Percentiles rank a stretch among this genome's conserved stretches.
Evolutionary conservation across 2,797 vertebrate species (phyloP).

Genomic region (Spinibarbus caldwelli): DNA sequence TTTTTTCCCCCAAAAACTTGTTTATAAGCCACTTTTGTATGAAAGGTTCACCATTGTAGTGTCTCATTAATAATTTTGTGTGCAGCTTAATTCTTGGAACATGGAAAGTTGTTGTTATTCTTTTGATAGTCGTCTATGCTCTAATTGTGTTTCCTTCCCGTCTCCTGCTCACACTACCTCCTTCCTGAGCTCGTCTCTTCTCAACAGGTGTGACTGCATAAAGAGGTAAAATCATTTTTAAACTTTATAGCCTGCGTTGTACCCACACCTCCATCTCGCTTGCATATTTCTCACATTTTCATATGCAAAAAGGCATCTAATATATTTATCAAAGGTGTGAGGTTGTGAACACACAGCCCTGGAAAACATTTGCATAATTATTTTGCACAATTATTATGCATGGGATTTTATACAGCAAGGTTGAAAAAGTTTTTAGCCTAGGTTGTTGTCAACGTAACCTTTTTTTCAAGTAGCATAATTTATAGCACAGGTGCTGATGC

Average conservation of each 20-base stretch:
- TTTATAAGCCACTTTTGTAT: constrained; percentile 11
- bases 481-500: constrained; percentile 16
- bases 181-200: background rate
- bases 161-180: background rate
- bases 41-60: background rate
- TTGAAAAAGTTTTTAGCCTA: constrained; percentile 39
- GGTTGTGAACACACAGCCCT: constrained; percentile 64
- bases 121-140: background rate
- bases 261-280: constrained; percentile 47
- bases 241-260: constrained; percentile 44
- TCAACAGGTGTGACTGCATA: constrained; percentile 52
- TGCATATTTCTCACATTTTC: constrained; percentile 55
- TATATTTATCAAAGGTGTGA: constrained; percentile 64
- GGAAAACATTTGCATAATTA: constrained; percentile 50
- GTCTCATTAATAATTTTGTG: background rate
- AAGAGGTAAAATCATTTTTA: constrained; percentile 48
- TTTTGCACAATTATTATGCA: constrained; percentile 56
- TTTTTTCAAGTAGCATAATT: constrained; percentile 20
- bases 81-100: background rate
- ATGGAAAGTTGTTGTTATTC: background rate
- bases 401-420: constrained; percentile 16
- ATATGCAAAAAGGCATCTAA: constrained; percentile 60
- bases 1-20: background rate
- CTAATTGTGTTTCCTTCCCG: background rate
- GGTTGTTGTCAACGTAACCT: constrained; percentile 11